A percentile compares a stretch with the other conserved stretches of the same genome.
Conservation (phyloP, 2,113 vertebrate species). For the Pardalotus punctatus region DNA sequence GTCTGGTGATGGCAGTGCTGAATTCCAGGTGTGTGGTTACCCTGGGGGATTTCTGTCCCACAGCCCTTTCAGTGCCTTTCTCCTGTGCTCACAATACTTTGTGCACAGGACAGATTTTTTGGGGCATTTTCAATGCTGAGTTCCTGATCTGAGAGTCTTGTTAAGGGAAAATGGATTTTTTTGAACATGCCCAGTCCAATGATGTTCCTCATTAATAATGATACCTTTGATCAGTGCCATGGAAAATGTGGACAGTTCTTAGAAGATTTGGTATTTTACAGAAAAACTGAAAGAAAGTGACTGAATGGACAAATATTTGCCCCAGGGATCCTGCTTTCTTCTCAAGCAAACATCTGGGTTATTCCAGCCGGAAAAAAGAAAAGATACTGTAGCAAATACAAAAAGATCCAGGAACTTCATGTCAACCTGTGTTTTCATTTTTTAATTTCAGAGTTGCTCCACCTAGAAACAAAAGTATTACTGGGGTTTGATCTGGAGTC, state of each 20-base stretch:
- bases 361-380: background rate
- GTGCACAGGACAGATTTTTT: accelerated
- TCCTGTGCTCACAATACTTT: background rate
- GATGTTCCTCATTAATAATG: background rate
- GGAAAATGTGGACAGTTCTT: background rate
- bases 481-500: background rate
- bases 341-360: background rate
- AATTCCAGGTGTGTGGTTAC: background rate
- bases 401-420: background rate
- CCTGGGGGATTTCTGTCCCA: background rate
- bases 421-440: background rate
- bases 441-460: background rate
- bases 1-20: background rate
- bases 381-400: accelerated
- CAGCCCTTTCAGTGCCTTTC: background rate
- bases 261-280: background rate
- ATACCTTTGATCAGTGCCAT: background rate
- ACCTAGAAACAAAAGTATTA: background rate
- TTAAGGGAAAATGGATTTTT: background rate
- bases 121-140: background rate
- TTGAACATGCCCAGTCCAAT: background rate
- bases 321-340: background rate
- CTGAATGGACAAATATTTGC: background rate
- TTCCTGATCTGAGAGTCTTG: background rate
- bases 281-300: background rate